Percentiles rank a stretch among this genome's conserved stretches.
phyloP scores from a whole-genome alignment of 2,113 vertebrate genomes.

The Charadrius vociferus region DNA sequence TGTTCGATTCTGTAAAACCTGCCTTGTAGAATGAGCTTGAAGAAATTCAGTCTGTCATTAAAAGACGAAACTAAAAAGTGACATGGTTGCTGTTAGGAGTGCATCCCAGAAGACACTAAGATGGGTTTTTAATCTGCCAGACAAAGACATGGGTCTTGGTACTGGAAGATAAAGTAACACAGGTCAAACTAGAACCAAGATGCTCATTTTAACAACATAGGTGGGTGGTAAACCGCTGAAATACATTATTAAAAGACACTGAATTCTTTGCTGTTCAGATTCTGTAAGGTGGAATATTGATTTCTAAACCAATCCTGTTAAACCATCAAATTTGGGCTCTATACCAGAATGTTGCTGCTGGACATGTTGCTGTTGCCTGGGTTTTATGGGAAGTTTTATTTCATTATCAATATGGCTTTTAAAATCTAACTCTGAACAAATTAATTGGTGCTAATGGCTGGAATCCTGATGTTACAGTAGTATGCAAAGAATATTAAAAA shows the following conservation, averaged over 20 bases:
- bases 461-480: background rate
- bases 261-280: background rate
- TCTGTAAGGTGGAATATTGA: background rate
- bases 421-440: conserved; percentile 8
- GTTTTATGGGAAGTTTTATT: background rate
- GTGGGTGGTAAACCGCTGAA: background rate
- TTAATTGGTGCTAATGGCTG: conserved; percentile 46
- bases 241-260: background rate
- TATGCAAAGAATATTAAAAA: conserved; percentile 15
- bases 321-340: background rate
- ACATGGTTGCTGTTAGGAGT: background rate
- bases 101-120: background rate
- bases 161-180: background rate
- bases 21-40: background rate
- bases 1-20: background rate
- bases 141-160: background rate
- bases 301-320: background rate
- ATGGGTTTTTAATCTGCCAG: background rate
- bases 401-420: background rate
- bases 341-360: background rate
- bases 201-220: background rate
- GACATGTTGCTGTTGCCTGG: background rate
- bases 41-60: background rate
- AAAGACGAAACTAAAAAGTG: background rate
- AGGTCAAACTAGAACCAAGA: background rate